Base-by-base conservation (phyloP, 2,888 invertebrate genomes). In the Folsomia candida region DNA sequence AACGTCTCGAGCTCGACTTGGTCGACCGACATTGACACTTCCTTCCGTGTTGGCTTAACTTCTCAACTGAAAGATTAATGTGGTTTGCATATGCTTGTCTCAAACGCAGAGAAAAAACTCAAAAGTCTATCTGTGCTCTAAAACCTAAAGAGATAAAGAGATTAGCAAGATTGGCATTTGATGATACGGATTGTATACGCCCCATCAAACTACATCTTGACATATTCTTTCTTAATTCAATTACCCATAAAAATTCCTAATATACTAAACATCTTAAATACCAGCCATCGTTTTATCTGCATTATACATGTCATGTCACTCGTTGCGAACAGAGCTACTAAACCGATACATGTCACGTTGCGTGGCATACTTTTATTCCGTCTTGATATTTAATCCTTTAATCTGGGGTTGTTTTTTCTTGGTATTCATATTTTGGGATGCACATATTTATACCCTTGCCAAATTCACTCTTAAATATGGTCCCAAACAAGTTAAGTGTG, bases 121-220 rank as follows among this genome's bases (percentile, higher is more conserved):
- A n/a, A n/a, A n/a, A n/a, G n/a, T n/a, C n/a, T n/a, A n/a, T n/a
- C n/a, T n/a, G n/a, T n/a, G n/a, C n/a, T n/a, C n/a, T n/a, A n/a
- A n/a, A n/a, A n/a, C 37, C 37, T 14, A 37, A 37, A 54, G 54
- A 54, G 54, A 54, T 54, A 54, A 54, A 54, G 54, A 54, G 54
- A 54, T 54, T 54, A 54, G 22, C 20, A 54, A 54, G 54, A 54
- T 54, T 54, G 54, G 54, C 54, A 54, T 54, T 54, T 54, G 54
- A 54, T 54, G 54, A 54, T 54, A 54, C 54, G 54, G 54, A n/a
- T n/a, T n/a, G n/a, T n/a, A n/a, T n/a, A n/a, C n/a, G n/a, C n/a
- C 22, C 22, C 54, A 54, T 54, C 54, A 54, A 54, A 54, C 22
- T n/a, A 54, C 54, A 54, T 54, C 54, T 6, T 54, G 54, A 54